phyloP scores from a whole-genome alignment of 2,797 vertebrate genomes.

The Botia kubotai region DNA sequence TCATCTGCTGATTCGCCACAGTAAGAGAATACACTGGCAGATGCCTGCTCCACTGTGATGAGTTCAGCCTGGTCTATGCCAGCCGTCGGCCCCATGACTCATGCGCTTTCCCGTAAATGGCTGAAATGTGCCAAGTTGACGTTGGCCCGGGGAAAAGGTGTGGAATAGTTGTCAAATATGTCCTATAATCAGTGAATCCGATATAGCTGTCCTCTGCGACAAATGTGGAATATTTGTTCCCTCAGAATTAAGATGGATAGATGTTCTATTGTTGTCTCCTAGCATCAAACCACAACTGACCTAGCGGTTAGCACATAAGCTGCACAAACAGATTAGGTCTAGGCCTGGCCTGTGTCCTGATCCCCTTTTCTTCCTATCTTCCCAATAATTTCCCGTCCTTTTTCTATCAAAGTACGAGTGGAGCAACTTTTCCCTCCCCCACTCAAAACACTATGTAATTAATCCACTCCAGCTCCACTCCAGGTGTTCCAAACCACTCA shows the following conservation, averaged over 20 bases:
- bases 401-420: not conserved
- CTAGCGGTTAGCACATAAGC: not conserved
- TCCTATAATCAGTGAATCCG: conserved; percentile 28
- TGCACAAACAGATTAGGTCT: too few relatives aligned
- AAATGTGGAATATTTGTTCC: conserved; percentile 8
- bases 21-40: conserved; percentile 28
- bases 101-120: conserved; percentile 26
- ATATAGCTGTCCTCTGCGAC: conserved; percentile 8
- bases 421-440: too few relatives aligned
- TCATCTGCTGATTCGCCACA: conserved; percentile 25
- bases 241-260: not conserved
- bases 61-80: conserved; percentile 20
- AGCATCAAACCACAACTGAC: not conserved
- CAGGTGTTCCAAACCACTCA: not conserved
- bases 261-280: too few relatives aligned
- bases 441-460: too few relatives aligned
- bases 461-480: too few relatives aligned
- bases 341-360: not conserved
- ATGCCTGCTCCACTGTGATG: conserved; percentile 34
- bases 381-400: not conserved
- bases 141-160: conserved; percentile 16
- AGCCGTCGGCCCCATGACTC: conserved; percentile 5
- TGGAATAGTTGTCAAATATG: conserved; percentile 37
- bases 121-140: conserved; percentile 27
- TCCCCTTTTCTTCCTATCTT: not conserved